These are phyloP conservation scores for Ormyrus rosae DNA, from an alignment of 2,888 invertebrate genomes.

Conservation along the genomic window DNA sequence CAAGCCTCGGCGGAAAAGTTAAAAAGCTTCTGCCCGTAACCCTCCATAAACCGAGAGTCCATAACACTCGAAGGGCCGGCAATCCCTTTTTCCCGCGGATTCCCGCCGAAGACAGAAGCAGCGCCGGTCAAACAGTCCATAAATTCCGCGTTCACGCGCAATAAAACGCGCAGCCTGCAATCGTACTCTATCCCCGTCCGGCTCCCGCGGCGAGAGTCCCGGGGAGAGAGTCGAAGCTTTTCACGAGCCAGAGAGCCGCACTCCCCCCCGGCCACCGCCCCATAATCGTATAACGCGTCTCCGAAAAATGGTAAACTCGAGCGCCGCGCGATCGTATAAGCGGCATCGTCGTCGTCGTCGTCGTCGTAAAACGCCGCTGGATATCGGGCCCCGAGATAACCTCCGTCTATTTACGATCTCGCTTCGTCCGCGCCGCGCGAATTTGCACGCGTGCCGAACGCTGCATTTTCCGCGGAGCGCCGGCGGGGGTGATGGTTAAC, in stretches of 20 bases:
- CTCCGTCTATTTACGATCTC: conserved; percentile 14
- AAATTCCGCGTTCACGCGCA: conserved; percentile 36
- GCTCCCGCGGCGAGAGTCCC: no score
- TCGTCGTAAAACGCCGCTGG: no score
- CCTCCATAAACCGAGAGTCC: no score
- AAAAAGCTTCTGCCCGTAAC: no score
- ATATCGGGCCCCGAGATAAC: neutral
- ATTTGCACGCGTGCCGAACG: neutral
- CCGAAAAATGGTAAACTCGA: no score
- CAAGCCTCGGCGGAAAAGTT: no score
- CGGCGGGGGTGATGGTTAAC: neutral
- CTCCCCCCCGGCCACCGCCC: neutral
- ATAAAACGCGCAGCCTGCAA: conserved; percentile 7
- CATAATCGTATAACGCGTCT: neutral
- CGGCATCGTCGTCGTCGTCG: no score
- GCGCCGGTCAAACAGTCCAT: conserved; percentile 22
- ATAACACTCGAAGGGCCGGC: neutral
- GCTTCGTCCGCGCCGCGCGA: neutral
- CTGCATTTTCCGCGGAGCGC: conserved; percentile 15
- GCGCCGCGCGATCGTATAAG: no score
- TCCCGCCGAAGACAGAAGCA: neutral
- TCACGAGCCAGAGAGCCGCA: neutral
- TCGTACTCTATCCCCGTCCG: no score
- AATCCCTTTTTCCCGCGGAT: neutral
- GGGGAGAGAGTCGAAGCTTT: neutral